These are phyloP conservation scores for Drosophila histrio DNA, from an alignment of 2,888 invertebrate species.

Conservation along the genomic window DNA sequence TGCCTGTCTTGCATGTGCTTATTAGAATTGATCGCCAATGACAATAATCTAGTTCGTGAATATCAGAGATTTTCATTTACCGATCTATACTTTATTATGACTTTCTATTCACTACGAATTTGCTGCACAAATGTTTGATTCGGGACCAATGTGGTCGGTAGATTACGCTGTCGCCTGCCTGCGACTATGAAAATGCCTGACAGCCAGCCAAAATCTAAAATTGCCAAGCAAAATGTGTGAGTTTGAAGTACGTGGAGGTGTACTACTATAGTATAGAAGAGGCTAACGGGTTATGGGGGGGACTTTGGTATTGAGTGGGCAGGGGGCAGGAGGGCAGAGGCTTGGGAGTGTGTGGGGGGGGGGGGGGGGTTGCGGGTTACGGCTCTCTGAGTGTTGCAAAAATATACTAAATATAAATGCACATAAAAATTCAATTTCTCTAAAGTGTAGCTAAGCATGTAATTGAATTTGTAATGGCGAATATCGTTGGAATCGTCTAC, in stretches of 20 bases:
- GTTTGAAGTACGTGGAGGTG: slow-evolving; percentile 49
- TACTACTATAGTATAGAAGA: neutral
- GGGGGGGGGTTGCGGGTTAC: slow-evolving; percentile 11
- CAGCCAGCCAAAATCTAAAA: slow-evolving; percentile 49
- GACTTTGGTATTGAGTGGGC: too few species aligned
- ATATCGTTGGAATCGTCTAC: slow-evolving; percentile 66
- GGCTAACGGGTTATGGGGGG: slow-evolving; percentile 7
- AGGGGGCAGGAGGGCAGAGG: neutral
- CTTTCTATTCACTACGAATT: neutral
- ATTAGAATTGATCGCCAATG: too few species aligned
- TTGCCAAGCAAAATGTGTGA: slow-evolving; percentile 50
- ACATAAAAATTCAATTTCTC: slow-evolving; percentile 80
- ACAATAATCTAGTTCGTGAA: too few species aligned
- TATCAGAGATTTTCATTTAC: too few species aligned
- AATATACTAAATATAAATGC: slow-evolving; percentile 74
- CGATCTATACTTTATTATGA: too few species aligned
- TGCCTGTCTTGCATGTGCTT: too few species aligned
- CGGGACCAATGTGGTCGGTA: slow-evolving; percentile 16
- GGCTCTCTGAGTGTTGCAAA: slow-evolving; percentile 51
- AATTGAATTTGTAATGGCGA: slow-evolving; percentile 82
- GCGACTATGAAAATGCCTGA: slow-evolving; percentile 66
- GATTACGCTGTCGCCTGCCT: slow-evolving; percentile 55
- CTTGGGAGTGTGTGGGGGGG: neutral
- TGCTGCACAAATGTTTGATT: neutral
- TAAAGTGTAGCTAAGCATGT: slow-evolving; percentile 82